A percentile compares a stretch with the other conserved stretches of the same genome.
These are phyloP conservation scores for Chascanopsetta lugubris DNA, from an alignment of 2,113 vertebrate species.

Conservation along the genomic window DNA sequence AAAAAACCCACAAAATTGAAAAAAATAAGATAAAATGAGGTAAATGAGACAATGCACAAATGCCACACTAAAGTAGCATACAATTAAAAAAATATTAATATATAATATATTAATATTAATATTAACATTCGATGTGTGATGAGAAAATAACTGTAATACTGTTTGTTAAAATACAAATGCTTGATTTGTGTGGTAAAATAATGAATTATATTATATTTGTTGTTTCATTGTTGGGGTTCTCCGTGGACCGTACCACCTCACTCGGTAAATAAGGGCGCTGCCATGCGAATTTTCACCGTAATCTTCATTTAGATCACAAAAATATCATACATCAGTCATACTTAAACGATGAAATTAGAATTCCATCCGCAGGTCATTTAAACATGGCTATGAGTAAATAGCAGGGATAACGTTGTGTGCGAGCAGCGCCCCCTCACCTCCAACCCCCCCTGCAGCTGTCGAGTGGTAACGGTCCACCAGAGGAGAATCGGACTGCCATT, in stretches of 20 bases:
- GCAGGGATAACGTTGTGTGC: no score
- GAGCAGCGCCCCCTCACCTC: neutral
- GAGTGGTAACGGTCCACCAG: slow-evolving; percentile 31
- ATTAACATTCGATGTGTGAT: neutral
- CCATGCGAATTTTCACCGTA: neutral
- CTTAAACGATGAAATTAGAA: neutral
- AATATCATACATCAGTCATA: neutral
- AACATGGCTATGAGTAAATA: fast-evolving
- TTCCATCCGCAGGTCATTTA: neutral
- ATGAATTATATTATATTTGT: no score
- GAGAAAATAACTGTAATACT: neutral
- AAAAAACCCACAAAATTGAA: no score
- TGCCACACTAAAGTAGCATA: no score
- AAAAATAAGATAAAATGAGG: no score
- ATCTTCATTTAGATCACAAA: neutral
- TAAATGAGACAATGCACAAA: no score
- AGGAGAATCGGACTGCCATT: slow-evolving; percentile 54
- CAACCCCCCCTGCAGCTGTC: slow-evolving; percentile 9
- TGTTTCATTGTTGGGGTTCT: neutral
- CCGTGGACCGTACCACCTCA: slow-evolving; percentile 45
- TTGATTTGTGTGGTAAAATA: neutral
- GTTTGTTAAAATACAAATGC: neutral
- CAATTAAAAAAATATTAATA: no score
- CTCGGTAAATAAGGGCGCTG: neutral
- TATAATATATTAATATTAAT: no score